A percentile compares a stretch with the other conserved stretches of the same genome.
Conservation (phyloP, 2,888 invertebrate species). For the Marronus borbonicus region DNA sequence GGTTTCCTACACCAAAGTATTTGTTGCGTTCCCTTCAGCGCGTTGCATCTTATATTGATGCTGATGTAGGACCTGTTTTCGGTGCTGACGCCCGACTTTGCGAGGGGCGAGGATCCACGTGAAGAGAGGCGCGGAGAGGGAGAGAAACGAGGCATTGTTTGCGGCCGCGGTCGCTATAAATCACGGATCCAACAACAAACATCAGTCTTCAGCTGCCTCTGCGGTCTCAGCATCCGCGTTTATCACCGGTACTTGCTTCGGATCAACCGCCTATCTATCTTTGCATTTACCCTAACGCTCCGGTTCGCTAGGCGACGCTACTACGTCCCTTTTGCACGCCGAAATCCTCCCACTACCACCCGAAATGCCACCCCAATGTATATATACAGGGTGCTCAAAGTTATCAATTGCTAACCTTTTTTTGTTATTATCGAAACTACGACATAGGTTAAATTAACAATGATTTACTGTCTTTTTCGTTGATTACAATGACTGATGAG, state of each 20-base stretch:
- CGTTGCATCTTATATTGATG: constrained; percentile 57
- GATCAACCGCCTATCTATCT: constrained; percentile 69
- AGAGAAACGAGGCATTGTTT: constrained; percentile 60
- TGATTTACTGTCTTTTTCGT: too few species aligned
- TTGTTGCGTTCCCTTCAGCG: constrained; percentile 39
- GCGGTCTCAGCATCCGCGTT: constrained; percentile 68
- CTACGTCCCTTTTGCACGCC: background rate
- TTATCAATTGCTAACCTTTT: too few species aligned
- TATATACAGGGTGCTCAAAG: too few species aligned
- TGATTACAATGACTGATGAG: too few species aligned
- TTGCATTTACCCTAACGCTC: constrained; percentile 57
- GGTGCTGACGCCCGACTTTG: constrained; percentile 15
- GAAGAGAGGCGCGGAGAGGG: constrained; percentile 4
- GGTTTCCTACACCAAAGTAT: constrained; percentile 41
- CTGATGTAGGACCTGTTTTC: constrained; percentile 56
- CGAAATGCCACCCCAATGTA: too few species aligned
- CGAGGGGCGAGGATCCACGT: constrained; percentile 27
- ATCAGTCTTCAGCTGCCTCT: constrained; percentile 67
- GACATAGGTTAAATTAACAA: too few species aligned
- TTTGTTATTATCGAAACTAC: too few species aligned
- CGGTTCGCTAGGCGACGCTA: constrained; percentile 45
- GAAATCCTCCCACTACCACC: background rate
- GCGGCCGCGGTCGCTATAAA: constrained; percentile 67
- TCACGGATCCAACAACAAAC: constrained; percentile 69
- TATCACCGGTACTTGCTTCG: constrained; percentile 69